Percentiles rank a stretch among this genome's conserved stretches.
phyloP scores from a whole-genome alignment of 2,113 vertebrate genomes.

The Pachyramphus minor region DNA sequence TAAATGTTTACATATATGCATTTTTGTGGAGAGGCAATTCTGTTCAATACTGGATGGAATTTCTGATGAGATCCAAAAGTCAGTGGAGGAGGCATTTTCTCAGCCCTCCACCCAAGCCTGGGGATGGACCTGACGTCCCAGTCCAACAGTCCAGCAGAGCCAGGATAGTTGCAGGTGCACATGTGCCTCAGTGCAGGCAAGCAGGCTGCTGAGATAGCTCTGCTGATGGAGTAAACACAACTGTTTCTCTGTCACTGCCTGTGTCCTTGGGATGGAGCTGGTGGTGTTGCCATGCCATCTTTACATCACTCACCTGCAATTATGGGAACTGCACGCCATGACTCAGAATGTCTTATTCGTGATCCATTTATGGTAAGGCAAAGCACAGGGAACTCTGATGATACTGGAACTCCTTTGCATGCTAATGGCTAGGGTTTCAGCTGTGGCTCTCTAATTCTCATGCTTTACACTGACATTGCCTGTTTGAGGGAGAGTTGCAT shows the following conservation, averaged over 20 bases:
- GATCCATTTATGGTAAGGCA: neutral
- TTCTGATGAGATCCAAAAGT: neutral
- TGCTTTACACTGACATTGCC: neutral
- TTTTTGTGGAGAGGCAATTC: neutral
- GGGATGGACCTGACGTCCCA: neutral
- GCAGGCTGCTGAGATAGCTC: neutral
- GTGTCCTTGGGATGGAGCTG: neutral
- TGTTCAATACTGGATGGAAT: neutral
- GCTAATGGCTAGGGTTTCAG: neutral
- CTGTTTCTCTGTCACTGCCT: neutral
- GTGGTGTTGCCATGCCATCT: neutral
- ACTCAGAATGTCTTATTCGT: slow-evolving; percentile 17
- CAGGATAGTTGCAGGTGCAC: neutral
- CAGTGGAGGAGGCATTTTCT: neutral
- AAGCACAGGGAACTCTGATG: neutral
- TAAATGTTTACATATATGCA: neutral
- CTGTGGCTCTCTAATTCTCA: neutral
- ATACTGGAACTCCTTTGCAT: neutral
- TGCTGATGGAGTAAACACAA: neutral
- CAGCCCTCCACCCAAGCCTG: neutral
- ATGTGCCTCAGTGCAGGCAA: rapidly evolving
- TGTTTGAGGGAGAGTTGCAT: neutral
- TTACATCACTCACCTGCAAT: neutral
- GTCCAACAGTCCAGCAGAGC: neutral
- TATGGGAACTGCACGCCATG: neutral